A percentile compares a stretch with the other conserved stretches of the same genome.
Conservation (phyloP, 2,888 invertebrate species). For the Zele albiditarsus region DNA sequence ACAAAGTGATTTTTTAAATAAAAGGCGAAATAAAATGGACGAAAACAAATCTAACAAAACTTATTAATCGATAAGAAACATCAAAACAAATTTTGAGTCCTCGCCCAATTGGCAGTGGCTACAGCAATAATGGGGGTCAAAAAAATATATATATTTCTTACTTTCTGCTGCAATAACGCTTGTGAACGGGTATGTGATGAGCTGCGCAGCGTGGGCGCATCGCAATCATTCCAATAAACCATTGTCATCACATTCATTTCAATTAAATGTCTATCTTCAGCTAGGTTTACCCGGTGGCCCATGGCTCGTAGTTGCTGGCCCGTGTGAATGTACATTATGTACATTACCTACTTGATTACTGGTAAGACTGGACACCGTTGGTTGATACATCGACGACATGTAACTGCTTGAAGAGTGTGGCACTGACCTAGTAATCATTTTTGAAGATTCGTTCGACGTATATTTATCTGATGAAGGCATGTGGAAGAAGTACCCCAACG, state of each 20-base stretch:
- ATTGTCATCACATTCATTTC: not conserved
- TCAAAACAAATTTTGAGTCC: not conserved
- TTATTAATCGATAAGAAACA: not conserved
- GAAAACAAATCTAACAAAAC: constrained; percentile 14
- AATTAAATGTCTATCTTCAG: constrained; percentile 61
- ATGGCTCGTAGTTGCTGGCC: constrained; percentile 64
- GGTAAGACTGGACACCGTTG: constrained; percentile 61
- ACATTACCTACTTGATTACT: constrained; percentile 64
- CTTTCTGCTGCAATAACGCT: constrained; percentile 26
- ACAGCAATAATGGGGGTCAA: not conserved
- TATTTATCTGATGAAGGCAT: constrained; percentile 15
- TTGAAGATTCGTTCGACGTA: constrained; percentile 41
- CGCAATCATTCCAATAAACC: not conserved
- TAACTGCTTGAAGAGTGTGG: constrained; percentile 63
- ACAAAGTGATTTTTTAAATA: constrained; percentile 2
- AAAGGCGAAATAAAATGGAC: not conserved
- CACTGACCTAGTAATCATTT: constrained; percentile 57
- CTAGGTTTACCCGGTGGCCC: constrained; percentile 65
- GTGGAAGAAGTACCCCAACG: constrained; percentile 33
- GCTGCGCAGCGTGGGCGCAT: not conserved
- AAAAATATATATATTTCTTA: constrained; percentile 23
- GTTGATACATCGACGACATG: constrained; percentile 65
- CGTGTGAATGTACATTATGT: constrained; percentile 65
- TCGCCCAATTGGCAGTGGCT: not conserved
- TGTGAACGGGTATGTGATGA: constrained; percentile 11